These are phyloP conservation scores for Pteropus rufus DNA, from an alignment of 2,797 vertebrate genomes.

Conservation along the genomic window DNA sequence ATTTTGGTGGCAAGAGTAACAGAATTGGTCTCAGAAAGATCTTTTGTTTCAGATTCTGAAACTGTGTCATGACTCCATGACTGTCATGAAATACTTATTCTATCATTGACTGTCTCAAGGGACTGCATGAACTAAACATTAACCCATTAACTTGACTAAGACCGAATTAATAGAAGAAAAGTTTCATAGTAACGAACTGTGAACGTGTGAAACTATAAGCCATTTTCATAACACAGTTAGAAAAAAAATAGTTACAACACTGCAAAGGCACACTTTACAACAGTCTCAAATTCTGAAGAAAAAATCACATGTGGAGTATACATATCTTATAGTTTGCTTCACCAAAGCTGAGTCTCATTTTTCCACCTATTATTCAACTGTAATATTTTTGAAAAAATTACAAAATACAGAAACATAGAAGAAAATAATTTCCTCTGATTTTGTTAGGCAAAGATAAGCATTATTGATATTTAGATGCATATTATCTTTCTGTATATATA, in stretches of 20 bases:
- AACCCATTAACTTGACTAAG: neutral
- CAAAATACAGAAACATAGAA: neutral
- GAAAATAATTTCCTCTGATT: neutral
- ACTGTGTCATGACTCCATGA: neutral
- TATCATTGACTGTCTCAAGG: neutral
- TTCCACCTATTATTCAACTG: neutral
- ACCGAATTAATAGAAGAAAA: neutral
- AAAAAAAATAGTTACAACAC: neutral
- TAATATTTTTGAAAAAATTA: neutral
- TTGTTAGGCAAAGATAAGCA: neutral
- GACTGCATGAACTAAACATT: neutral
- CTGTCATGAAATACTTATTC: neutral
- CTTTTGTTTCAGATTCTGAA: neutral
- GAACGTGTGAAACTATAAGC: neutral
- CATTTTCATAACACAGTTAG: neutral
- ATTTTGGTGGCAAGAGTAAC: neutral
- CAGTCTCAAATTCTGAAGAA: neutral
- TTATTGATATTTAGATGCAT: neutral
- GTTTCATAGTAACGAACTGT: neutral
- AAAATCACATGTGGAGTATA: neutral
- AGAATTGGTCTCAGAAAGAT: neutral
- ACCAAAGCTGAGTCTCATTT: neutral
- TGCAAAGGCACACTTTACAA: neutral
- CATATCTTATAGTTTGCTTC: neutral
- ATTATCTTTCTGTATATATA: neutral